A percentile compares a stretch with the other conserved stretches of the same genome.
Conservation (phyloP, 2,888 invertebrate species). For the Pandemis heparana region DNA sequence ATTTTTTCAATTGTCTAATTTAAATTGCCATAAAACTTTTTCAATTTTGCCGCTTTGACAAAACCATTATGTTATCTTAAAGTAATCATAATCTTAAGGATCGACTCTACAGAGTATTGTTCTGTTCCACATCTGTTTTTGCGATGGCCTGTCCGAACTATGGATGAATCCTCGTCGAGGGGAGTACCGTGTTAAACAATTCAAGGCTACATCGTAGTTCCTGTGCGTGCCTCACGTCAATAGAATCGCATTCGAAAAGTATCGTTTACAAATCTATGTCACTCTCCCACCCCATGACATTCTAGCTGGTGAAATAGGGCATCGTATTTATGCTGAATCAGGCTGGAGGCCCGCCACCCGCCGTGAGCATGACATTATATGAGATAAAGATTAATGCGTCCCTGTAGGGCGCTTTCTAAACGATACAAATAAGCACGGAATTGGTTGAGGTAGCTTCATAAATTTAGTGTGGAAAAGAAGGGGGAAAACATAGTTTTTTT, state of each 20-base stretch:
- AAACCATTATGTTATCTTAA: too few relatives aligned
- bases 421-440: conserved; percentile 33
- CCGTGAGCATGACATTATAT: conserved; percentile 23
- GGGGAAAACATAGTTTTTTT: too few relatives aligned
- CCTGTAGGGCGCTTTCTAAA: conserved; percentile 35
- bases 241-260: neutral
- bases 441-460: conserved; percentile 13
- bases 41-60: too few relatives aligned
- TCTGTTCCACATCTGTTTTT: too few relatives aligned
- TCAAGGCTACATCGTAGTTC: neutral
- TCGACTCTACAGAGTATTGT: too few relatives aligned
- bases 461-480: neutral
- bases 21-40: too few relatives aligned
- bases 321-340: conserved; percentile 1
- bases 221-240: neutral
- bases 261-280: conserved; percentile 4
- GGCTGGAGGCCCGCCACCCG: conserved; percentile 1
- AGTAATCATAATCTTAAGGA: too few relatives aligned
- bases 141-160: too few relatives aligned
- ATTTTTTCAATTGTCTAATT: too few relatives aligned
- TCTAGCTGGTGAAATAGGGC: neutral
- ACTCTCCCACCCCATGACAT: neutral
- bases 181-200: neutral
- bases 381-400: conserved; percentile 34
- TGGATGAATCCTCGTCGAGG: neutral